Percentiles rank a stretch among this genome's conserved stretches.
These are phyloP conservation scores for Aricia agestis DNA, from an alignment of 1,140 invertebrate genomes.

Conservation along the genomic window DNA sequence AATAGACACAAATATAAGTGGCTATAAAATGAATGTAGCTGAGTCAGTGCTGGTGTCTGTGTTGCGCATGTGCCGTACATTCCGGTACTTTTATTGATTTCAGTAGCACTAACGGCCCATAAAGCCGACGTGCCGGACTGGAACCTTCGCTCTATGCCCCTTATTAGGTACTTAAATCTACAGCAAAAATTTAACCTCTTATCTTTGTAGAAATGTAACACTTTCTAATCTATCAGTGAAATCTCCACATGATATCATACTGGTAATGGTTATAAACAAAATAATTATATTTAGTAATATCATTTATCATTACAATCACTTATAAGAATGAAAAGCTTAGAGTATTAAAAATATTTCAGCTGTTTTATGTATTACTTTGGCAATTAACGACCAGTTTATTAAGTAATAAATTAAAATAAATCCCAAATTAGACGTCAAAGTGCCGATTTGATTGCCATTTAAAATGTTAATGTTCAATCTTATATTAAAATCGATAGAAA, in stretches of 20 bases:
- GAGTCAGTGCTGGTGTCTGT: constrained; percentile 60
- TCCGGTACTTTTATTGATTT: constrained; percentile 81
- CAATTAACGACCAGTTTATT: neutral
- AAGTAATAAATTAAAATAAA: neutral
- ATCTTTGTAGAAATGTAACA: constrained; percentile 51
- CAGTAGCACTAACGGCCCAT: constrained; percentile 79
- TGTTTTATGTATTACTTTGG: neutral
- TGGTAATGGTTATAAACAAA: too few relatives aligned
- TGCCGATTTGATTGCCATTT: neutral
- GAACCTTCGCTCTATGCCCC: constrained; percentile 64
- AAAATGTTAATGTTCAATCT: neutral
- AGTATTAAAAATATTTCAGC: neutral
- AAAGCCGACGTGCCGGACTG: constrained; percentile 67
- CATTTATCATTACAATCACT: too few relatives aligned
- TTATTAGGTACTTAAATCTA: constrained; percentile 69
- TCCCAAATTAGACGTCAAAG: neutral
- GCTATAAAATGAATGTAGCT: constrained; percentile 74
- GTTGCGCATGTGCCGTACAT: constrained; percentile 77
- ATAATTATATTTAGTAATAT: too few relatives aligned
- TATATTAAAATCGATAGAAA: neutral
- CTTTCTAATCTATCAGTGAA: neutral
- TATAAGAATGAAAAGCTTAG: too few relatives aligned
- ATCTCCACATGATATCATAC: neutral
- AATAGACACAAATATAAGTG: constrained; percentile 75
- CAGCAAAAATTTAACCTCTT: constrained; percentile 57